These are phyloP conservation scores for Chelonoidis abingdonii DNA, from an alignment of 2,113 vertebrate species.

Conservation along the genomic window DNA sequence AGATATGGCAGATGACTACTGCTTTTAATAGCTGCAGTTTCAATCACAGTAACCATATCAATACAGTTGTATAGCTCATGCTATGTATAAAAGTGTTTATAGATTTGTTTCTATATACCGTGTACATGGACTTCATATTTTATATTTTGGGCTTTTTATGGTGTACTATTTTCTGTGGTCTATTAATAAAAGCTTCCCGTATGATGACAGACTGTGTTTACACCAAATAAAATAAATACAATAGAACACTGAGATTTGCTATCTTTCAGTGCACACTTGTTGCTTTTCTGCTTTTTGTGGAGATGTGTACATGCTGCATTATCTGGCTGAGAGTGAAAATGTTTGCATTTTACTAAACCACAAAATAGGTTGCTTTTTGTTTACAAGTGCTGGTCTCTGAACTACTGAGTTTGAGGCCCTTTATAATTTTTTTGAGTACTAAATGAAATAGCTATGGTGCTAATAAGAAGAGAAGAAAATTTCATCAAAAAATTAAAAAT, in stretches of 20 bases:
- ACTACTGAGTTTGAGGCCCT: background rate
- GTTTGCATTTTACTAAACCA: conserved; percentile 7
- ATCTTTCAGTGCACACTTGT: background rate
- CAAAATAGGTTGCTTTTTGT: background rate
- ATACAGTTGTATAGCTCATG: background rate
- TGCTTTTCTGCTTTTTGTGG: conserved; percentile 15
- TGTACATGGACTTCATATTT: background rate
- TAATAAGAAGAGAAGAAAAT: background rate
- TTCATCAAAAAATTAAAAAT: background rate
- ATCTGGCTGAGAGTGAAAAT: background rate
- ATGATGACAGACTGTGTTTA: background rate
- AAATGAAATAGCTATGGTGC: background rate
- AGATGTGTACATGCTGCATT: background rate
- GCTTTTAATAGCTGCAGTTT: accelerated
- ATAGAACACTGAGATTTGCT: conserved; percentile 40
- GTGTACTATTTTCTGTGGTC: background rate
- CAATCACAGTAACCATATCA: background rate
- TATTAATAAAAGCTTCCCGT: background rate
- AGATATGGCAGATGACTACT: background rate
- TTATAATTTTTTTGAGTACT: background rate
- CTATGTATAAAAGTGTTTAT: background rate
- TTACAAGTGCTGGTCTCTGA: background rate
- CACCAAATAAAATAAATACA: conserved; percentile 45
- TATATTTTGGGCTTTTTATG: conserved; percentile 1
- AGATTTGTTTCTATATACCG: background rate